Conservation (phyloP, 2,888 invertebrate species). For the Limnephilus auricula region DNA sequence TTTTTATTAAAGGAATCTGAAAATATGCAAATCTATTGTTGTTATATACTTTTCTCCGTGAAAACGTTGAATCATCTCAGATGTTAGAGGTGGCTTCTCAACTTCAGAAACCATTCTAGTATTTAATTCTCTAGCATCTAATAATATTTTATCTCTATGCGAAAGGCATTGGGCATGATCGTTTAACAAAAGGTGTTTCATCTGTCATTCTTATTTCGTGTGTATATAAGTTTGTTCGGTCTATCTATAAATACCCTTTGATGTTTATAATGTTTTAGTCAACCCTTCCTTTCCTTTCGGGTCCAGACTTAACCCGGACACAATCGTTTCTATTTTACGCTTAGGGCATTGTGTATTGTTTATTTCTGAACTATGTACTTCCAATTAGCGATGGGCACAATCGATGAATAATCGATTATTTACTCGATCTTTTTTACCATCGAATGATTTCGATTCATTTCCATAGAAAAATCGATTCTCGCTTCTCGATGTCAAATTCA, state of each 20-base stretch:
- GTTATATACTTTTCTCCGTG: constrained; percentile 66
- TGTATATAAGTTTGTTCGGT: neutral
- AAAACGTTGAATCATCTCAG: constrained; percentile 67
- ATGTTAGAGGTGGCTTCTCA: constrained; percentile 67
- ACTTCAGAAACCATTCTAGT: constrained; percentile 68
- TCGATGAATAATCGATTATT: too few relatives aligned
- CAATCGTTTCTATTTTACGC: neutral
- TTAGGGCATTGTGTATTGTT: too few relatives aligned
- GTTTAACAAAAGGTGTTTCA: too few relatives aligned
- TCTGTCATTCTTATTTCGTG: constrained; percentile 6
- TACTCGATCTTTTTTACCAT: too few relatives aligned
- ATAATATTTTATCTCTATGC: too few relatives aligned
- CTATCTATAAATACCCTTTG: neutral
- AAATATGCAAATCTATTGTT: constrained; percentile 66
- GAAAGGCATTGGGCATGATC: constrained; percentile 68
- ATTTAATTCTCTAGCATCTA: constrained; percentile 68
- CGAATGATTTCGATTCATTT: too few relatives aligned
- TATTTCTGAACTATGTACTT: too few relatives aligned
- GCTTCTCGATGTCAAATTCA: too few relatives aligned
- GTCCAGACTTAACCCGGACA: neutral
- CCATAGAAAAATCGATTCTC: too few relatives aligned
- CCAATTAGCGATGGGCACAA: too few relatives aligned
- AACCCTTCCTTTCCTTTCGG: neutral
- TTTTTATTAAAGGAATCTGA: constrained; percentile 65
- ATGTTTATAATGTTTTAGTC: neutral